A percentile compares a stretch with the other conserved stretches of the same genome.
phyloP scores from a whole-genome alignment of 2,113 vertebrate genomes.

The Rhegmatorhina hoffmannsi region DNA sequence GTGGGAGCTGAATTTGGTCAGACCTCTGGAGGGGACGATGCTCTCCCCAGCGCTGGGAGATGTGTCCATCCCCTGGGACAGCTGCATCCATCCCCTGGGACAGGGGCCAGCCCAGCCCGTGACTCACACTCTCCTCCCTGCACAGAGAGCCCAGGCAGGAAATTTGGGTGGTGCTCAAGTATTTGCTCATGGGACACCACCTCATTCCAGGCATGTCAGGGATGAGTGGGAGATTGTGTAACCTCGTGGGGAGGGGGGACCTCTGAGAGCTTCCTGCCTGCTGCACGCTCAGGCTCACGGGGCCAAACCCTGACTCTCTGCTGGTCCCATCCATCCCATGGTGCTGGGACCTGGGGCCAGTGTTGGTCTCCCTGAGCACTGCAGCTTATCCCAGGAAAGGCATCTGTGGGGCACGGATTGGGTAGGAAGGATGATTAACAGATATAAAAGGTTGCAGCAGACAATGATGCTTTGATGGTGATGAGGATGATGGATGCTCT shows the following conservation, averaged over 20 bases:
- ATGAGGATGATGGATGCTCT: not conserved
- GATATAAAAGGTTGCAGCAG: not conserved
- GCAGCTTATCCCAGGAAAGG: not conserved
- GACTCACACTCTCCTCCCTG: constrained; percentile 57
- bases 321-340: not conserved
- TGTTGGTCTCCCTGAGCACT: not conserved
- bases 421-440: not conserved
- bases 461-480: not conserved
- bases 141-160: not conserved
- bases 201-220: constrained; percentile 64
- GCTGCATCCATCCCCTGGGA: not conserved
- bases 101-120: not conserved
- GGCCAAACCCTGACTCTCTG: not conserved
- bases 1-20: not conserved
- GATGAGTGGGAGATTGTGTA: constrained; percentile 56
- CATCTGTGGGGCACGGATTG: not conserved
- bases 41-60: not conserved
- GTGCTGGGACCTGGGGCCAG: not conserved
- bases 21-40: rapidly evolving
- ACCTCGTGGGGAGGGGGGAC: not conserved
- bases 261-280: not conserved
- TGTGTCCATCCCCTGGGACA: not conserved
- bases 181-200: constrained; percentile 58
- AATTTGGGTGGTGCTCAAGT: constrained; percentile 64
- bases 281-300: not conserved